Evolutionary conservation across 2,888 invertebrate genomes (phyloP), one percentile per base, ranked within the genome.

Genomic region (Stenichneumon culpator): DNA sequence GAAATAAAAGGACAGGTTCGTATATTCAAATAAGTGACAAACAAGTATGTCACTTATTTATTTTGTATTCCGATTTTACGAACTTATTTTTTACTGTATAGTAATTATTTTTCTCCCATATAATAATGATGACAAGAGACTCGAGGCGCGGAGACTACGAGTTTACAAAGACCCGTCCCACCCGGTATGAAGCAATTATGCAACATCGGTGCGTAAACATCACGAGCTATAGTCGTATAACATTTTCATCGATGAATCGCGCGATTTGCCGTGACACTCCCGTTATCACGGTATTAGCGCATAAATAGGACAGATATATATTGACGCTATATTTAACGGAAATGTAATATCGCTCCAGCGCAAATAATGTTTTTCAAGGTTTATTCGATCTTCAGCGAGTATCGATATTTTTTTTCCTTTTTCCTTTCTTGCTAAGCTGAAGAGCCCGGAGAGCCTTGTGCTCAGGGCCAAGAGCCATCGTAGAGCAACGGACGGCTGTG

Each of bases 271-370:
- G 52, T 19, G 36, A 52, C 50, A 54, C 44, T 19, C 52, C 16
- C 57, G 73, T 73, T 60, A 73, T 73, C 73, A 22, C 39, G 4
- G 25, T 39, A 57, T 57, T 57, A 72, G 16, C 44, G 57, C 73
- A n/a, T 32, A 16, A 63, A 63, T 32, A 11, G 39, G n/a, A 39
- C 60, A 60, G 6, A 44, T 25, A 60, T 60, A 25, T 5, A n/a
- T 63, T 14, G 11, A 11, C 25, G 14, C 39, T n/a, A 39, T 25
- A 14, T n/a, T 60, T 28, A 25, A 44, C 57, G 9, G 16, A 39
- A 60, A 44, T 60, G n/a, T 36, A 25, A 25, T 25, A 19, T 54
- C 72, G 28, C 16, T 63, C n/a, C 0, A 28, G 25, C 16, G 39
- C 28, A 22, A 57, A 44, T 54, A 54, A 32, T n/a, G 63, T 63